Evolutionary conservation across 92 coral and sea anemone species (phyloP), one percentile per base, ranked within the genome.

Genomic region (Nematostella vectensis): DNA sequence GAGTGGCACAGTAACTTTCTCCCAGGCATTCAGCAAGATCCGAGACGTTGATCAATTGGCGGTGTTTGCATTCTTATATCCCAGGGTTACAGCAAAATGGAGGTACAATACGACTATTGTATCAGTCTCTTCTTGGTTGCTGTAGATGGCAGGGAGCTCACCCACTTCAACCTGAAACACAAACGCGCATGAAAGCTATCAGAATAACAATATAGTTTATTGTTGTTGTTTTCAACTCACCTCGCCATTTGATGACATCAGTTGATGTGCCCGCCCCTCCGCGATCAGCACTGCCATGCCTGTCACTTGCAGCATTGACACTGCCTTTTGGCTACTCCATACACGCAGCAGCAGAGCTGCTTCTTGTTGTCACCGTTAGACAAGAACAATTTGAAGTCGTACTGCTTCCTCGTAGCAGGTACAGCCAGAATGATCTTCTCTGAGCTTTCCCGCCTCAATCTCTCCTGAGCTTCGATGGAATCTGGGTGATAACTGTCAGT

Each of bases 401-500:
- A 25, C 3, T 72, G 74, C n/a, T 74, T 74, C 74, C 80, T 58
- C 51, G 81, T 74, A 22, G 74, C 81, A n/a, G 38, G 69, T 30
- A 58, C 81, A 29, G 58, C 75, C 3, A 59, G 36, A 50, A 74
- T 66, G 25, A 28, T 58, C 38, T 31, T 27, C 42, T 59, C 63
- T 6, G 81, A 67, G 57, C 20, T 58, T 11, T 69, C 80, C 12
- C 74, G 74, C 2, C 69, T 51, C 4, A 65, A 40, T 43, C 65
- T 24, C 30, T 77, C 72, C 29, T 70, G 78, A 33, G 40, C 16
- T 45, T 77, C 70, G 52, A 76, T 76, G 9, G 83, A 76, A 47
- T 76, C 72, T 4, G 63, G 29, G 20, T 69, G 57, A 63, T 69
- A 62, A 2, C 72, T 69, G 17, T 76, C 83, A 17, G 83, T 76